Base-by-base conservation (phyloP, 2,888 invertebrate genomes). In the Opisthograptis luteolata region DNA sequence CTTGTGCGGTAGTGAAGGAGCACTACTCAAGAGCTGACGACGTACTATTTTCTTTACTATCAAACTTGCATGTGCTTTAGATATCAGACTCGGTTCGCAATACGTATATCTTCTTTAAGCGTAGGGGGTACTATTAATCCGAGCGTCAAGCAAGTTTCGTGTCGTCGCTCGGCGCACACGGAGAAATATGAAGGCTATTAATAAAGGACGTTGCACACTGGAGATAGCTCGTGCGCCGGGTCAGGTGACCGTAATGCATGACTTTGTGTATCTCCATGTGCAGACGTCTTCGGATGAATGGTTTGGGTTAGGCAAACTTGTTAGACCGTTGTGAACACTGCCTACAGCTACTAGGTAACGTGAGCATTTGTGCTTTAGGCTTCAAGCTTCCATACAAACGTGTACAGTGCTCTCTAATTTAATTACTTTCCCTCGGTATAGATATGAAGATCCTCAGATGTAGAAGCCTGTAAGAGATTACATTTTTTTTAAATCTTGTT, bases 161-260 rank as follows among this genome's bases (percentile, higher is more conserved):
- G 81, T 83, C 82, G 77, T 77, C 80, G 69, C 44, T 71, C 73
- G 66, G 72, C 75, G 74, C 72, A 75, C 68, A 66, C 68, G 60
- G 78, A 79, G 84, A 87, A 79, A 84, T 87, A 86, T 87, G 82
- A 80, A 65, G 69, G 79, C 76, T 77, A 85, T 87, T 83, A 84
- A 87, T 87, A 85, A 81, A 79, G 77, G 79, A 72, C 81, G 81
- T 77, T 83, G 85, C 78, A 79, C 74, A 76, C 72, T 65, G 66
- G 75, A 85, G 86, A 87, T 86, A 84, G 69, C 78, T 73, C 63
- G 68, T 63, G 68, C 66, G 65, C 60, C 63, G 63, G 60, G 74
- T 77, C 78, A 79, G 73, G 76, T 81, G 81, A 81, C 77, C 70
- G 67, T 78, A 77, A 83, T 77, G 71, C 74, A 82, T 72, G 53